Base-by-base conservation (phyloP, 1,140 invertebrate species). In the Tachypleus tridentatus region DNA sequence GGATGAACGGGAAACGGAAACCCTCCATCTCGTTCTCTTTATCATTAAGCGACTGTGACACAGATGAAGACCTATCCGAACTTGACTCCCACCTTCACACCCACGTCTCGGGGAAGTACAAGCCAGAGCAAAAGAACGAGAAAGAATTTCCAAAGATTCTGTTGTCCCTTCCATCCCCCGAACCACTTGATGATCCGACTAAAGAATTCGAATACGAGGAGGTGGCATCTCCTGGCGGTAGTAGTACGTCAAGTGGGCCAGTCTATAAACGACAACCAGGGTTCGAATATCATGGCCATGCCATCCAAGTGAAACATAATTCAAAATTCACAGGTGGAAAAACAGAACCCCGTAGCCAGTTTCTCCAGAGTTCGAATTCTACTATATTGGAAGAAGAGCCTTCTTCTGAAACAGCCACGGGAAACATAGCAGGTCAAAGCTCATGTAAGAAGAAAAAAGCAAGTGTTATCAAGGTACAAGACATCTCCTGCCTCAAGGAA, bases 231-330 rank as follows among this genome's bases (percentile, higher is more conserved):
- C 70, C 70, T 8, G 63, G 66, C 51, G 65, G 64, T 29, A 78
- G 77, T 54, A 78, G 77, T 66, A 78, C 77, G n/a, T 74, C 77
- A 4, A 78, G 77, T 70, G 78, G 76, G 7, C 77, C 78, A 6
- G 72, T 75, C 5, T 78, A 78, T 70, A 70, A 77, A 5, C 71
- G 78, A 61, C 74, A 74, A 53, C 76, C 78, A 0, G 77, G 77
- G 5, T 78, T 78, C 63, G 71, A 68, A 50, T 72, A 76, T 50
- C 77, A 78, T 70, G 77, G 74, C 29, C 77, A 79, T 57, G 73
- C 56, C 10, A 29, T 57, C 5, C 56, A 29, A 10, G 5, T 57
- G 4, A 57, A 57, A 57, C 29, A 29, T 29, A 29, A 29, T 29
- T 29, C 29, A 29, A 29, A 29, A 29, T 29, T 29, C 29, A 29